These are phyloP conservation scores for Leptopilina syphax DNA, from an alignment of 2,888 invertebrate species.

Conservation along the genomic window DNA sequence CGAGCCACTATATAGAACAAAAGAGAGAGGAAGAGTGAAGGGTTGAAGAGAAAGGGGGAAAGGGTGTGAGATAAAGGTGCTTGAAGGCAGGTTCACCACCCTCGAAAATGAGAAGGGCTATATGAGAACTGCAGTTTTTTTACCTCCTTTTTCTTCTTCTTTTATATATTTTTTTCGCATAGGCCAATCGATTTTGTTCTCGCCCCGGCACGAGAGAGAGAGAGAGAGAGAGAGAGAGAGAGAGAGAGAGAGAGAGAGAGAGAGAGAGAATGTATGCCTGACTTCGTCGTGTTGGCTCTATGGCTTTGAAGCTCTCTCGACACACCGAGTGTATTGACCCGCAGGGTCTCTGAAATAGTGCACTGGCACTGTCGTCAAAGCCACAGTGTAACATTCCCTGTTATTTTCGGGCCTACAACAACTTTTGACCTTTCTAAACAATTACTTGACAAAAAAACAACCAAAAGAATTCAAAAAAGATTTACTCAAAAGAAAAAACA, in stretches of 20 bases:
- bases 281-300: not conserved
- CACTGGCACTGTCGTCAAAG: slow-evolving; percentile 33
- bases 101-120: slow-evolving; percentile 16
- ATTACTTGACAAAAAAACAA: not conserved
- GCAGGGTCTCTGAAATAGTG: slow-evolving; percentile 35
- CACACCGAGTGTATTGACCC: slow-evolving; percentile 45
- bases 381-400: slow-evolving; percentile 18
- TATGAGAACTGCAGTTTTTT: slow-evolving; percentile 24
- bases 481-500: too few species aligned
- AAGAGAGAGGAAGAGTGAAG: not conserved
- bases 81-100: slow-evolving; percentile 28
- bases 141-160: not conserved
- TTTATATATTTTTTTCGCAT: not conserved
- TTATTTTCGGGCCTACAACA: slow-evolving; percentile 23
- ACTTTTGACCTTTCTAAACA: slow-evolving; percentile 11
- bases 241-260: not conserved
- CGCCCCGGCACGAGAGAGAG: slow-evolving; percentile 15
- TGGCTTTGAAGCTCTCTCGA: slow-evolving; percentile 36
- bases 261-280: slow-evolving; percentile 12
- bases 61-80: slow-evolving; percentile 34
- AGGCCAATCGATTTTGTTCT: slow-evolving; percentile 47
- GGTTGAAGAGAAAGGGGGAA: too few species aligned
- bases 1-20: not conserved
- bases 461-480: too few species aligned
- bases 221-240: not conserved